Evolutionary conservation across 2,113 vertebrate genomes (phyloP), one percentile per base, ranked within the genome.

Genomic region (Actinemys pallida): DNA sequence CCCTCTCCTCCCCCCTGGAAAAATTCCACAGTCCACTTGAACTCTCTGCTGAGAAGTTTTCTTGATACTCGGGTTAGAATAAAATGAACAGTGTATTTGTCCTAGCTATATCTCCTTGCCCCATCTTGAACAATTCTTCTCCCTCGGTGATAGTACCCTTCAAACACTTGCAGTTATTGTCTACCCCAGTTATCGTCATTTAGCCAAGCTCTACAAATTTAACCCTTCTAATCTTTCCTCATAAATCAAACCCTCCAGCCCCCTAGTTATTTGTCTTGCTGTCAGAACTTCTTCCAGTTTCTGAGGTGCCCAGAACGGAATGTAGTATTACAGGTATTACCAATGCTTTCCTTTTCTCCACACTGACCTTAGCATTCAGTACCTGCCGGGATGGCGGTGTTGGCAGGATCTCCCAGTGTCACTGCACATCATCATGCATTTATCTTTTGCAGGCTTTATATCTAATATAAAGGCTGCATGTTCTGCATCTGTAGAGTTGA

Each of bases 1-100:
- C 62, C 7, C 17, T 6, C 12, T 12, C 35, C 65, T 2, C 17
- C 62, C 12, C 14, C 8, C n/a, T 10, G 4, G n/a, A 39, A 10
- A 10, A 72, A 0, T 20, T 12, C 53, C 2, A 0, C 2, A 5
- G 0, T 17, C 10, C 20, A 1, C 1, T 2, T 52, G 88, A 24
- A 2, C 13, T 54, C 83, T 35, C 92, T 29, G 50, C 11, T 1
- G 10, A 0, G 0, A 0, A 3, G 8, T 42, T 1, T 24, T 54
- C 10, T 22, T 12, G 17, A 0, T 4, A 9, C 22, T 56, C 24
- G 4, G 12, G 1, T 2, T 1, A 11, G 65, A 9, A 20, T 85
- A 39, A 45, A 83, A 27, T n/a, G 95, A 86, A 39, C 69, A 0
- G 35, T 69, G 78, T 47, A 6, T 12, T 72, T 81, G 1, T n/a